phyloP scores from a whole-genome alignment of 2,797 vertebrate genomes.

The Pampus argenteus region DNA sequence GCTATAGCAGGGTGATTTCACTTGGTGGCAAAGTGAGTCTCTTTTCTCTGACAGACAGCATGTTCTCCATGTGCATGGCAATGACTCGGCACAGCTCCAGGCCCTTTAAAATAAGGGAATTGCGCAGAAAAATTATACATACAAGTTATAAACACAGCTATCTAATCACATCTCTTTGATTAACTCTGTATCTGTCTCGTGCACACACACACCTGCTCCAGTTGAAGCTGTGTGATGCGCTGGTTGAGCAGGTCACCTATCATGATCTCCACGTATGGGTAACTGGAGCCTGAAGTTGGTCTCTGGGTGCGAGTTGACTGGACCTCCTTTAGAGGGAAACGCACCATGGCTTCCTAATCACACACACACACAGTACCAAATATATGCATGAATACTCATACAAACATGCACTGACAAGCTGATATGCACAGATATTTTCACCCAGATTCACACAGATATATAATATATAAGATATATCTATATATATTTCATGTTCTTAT shows the following conservation, averaged over 20 bases:
- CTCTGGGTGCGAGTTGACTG: constrained; percentile 94
- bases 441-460: too few relatives aligned
- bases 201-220: constrained; percentile 90
- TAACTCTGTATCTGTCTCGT: background rate
- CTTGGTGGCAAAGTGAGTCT: constrained; percentile 94
- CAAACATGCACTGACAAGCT: background rate
- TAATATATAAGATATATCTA: too few relatives aligned
- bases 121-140: background rate
- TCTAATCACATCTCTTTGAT: background rate
- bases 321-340: constrained; percentile 93
- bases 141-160: background rate
- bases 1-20: constrained; percentile 95
- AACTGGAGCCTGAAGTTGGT: constrained; percentile 91
- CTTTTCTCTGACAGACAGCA: constrained; percentile 92
- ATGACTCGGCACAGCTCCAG: constrained; percentile 95
- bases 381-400: background rate
- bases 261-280: constrained; percentile 93
- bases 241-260: constrained; percentile 91
- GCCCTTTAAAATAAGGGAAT: constrained; percentile 81
- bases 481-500: background rate
- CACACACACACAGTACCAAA: background rate
- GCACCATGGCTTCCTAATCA: constrained; percentile 88
- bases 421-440: background rate
- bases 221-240: constrained; percentile 92
- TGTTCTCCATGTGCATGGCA: constrained; percentile 93